A percentile compares a stretch with the other conserved stretches of the same genome.
Conservation (phyloP, 30 jellyfish, hydroid and myxozoan genomes). For the Rhopilema esculentum region DNA sequence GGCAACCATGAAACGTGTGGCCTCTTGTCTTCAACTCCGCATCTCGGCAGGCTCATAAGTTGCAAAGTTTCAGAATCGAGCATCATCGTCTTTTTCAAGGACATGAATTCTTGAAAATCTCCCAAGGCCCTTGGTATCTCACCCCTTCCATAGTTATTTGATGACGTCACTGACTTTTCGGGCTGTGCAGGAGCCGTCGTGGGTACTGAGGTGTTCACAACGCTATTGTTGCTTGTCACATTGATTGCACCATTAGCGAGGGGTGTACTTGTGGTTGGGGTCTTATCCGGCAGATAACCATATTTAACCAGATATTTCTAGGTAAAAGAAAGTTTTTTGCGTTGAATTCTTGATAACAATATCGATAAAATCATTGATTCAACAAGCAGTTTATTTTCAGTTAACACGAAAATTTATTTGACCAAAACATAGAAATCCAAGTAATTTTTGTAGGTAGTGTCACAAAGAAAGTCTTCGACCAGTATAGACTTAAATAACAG, state of each 20-base stretch:
- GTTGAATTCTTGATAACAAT: too few relatives aligned
- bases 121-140: constrained; percentile 77
- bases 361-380: too few relatives aligned
- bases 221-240: constrained; percentile 24
- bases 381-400: too few relatives aligned
- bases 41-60: constrained; percentile 60
- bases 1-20: constrained; percentile 86
- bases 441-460: too few relatives aligned
- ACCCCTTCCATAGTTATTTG: constrained; percentile 8
- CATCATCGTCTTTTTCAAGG: constrained; percentile 69
- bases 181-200: constrained; percentile 60
- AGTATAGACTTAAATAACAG: too few relatives aligned
- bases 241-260: not conserved
- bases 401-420: too few relatives aligned
- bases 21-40: constrained; percentile 84
- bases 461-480: too few relatives aligned
- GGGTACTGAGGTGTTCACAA: constrained; percentile 4
- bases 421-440: too few relatives aligned
- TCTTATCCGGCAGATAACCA: constrained; percentile 71
- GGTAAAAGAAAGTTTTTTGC: not conserved
- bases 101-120: constrained; percentile 79
- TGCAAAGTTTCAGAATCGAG: constrained; percentile 60
- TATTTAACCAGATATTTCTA: constrained; percentile 67
- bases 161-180: constrained; percentile 9
- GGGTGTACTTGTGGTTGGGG: not conserved